Percentiles rank a stretch among this genome's conserved stretches.
Conservation (phyloP, 2,113 vertebrate species). For the Lampris megalopsis region DNA sequence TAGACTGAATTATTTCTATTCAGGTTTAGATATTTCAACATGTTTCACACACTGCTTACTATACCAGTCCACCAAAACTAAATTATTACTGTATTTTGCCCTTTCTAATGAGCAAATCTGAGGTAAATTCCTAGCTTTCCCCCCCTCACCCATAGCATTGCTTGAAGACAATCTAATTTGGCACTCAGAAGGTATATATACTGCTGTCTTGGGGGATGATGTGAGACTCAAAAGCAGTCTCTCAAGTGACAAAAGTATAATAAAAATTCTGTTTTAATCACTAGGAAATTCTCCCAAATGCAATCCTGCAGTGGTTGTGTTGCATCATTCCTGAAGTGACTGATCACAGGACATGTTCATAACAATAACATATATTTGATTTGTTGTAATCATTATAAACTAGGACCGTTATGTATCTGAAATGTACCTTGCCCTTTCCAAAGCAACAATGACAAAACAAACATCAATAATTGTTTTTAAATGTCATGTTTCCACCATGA, state of each 20-base stretch:
- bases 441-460: constrained; percentile 1
- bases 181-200: background rate
- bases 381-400: background rate
- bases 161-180: background rate
- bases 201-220: too few relatives aligned
- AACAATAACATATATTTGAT: background rate
- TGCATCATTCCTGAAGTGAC: background rate
- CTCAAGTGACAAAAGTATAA: too few relatives aligned
- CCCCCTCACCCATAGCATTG: background rate
- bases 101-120: background rate
- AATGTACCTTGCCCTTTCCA: constrained; percentile 9
- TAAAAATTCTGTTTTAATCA: too few relatives aligned
- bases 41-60: background rate
- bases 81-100: background rate
- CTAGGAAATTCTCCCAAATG: too few relatives aligned
- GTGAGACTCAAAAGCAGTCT: too few relatives aligned
- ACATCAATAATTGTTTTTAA: constrained; percentile 28
- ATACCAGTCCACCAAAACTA: background rate
- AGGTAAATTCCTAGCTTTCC: background rate
- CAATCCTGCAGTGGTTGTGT: too few relatives aligned
- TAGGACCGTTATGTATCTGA: background rate
- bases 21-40: too few relatives aligned
- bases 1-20: too few relatives aligned
- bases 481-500: constrained; percentile 21
- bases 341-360: background rate